Conservation (phyloP, 1,140 invertebrate genomes). For the Drosophila busckii region DNA sequence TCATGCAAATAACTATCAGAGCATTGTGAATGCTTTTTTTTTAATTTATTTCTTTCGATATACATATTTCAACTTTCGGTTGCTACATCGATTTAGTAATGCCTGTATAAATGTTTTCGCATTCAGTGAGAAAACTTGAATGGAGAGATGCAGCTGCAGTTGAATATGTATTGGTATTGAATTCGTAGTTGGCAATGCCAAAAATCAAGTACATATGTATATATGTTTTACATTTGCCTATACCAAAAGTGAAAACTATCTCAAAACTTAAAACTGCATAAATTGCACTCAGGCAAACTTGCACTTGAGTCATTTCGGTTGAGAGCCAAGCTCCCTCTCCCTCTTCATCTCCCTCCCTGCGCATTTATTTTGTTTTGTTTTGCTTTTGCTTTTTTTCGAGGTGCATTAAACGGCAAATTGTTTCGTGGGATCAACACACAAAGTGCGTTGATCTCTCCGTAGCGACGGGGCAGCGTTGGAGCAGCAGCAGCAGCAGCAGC, state of each 20-base stretch:
- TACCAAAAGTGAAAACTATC: constrained; percentile 40
- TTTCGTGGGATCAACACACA: constrained; percentile 72
- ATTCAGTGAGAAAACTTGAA: constrained; percentile 57
- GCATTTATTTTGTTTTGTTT: constrained; percentile 36
- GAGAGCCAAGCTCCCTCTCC: too few species aligned
- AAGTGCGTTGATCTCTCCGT: constrained; percentile 70
- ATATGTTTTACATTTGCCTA: neutral
- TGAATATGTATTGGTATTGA: too few species aligned
- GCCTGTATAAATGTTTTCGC: constrained; percentile 16
- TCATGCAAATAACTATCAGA: too few species aligned
- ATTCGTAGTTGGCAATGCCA: too few species aligned
- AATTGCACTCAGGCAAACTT: constrained; percentile 48
- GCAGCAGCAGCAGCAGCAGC: constrained; percentile 3
- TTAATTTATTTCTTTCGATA: constrained; percentile 3
- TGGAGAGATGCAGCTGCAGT: constrained; percentile 24
- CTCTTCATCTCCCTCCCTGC: too few species aligned
- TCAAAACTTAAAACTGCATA: constrained; percentile 45
- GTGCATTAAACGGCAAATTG: constrained; percentile 76
- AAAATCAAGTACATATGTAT: neutral
- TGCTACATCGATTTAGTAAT: constrained; percentile 37
- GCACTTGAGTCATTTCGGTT: constrained; percentile 47
- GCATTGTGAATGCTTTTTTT: constrained; percentile 19
- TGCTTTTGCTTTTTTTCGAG: constrained; percentile 49
- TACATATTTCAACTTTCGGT: constrained; percentile 38
- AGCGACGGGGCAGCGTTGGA: constrained; percentile 18